Base-by-base conservation (phyloP, 2,888 invertebrate genomes). In the Heteropelma amictum region DNA sequence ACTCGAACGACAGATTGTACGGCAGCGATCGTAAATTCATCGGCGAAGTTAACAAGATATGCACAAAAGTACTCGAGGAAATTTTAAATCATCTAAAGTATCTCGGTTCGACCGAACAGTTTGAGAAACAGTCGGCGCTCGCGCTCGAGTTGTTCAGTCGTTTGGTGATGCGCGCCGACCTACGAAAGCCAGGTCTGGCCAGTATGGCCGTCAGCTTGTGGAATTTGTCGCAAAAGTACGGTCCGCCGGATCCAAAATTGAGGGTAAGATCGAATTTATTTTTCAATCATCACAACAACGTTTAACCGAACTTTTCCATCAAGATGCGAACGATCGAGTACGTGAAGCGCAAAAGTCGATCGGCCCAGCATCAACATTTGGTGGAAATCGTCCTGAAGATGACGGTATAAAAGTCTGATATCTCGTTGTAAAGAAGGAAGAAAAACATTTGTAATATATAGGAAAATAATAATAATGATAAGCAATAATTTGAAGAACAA, bases 1-100 rank as follows among this genome's bases (percentile, higher is more conserved):
- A 98, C 84, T 97, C 98, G 2, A 98, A 98, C 87, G 98, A 98
- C 89, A 92, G 94, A 69, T 90, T 98, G 40, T 98, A 98, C 86
- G 98, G 98, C 5, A 93, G 94, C 8, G 97, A 98, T 90, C 92
- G 93, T 10, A 96, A 97, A 89, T 98, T 97, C 87, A 90, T 97
- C 56, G 90, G 91, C 1, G 96, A 96, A 88, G 91, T 98, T 1
- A 94, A 96, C 83, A 93, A 92, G 84, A 93, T 96, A 86, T 94
- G 94, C 77, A 92, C 93, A 0, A 93, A 94, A 78, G 91, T 97
- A 63, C 91, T 97, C 35, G 94, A 95, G 80, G 95, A 96, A 88
- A 90, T 97, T 73, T 88, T 96, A 21, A 94, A 94, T 87, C 90
- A 92, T 26, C 90, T 97, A 6, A 94, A 95, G 47, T 92, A 93